A percentile compares a stretch with the other conserved stretches of the same genome.
Conservation (phyloP, 2,888 invertebrate genomes). For the Theretra japonica region DNA sequence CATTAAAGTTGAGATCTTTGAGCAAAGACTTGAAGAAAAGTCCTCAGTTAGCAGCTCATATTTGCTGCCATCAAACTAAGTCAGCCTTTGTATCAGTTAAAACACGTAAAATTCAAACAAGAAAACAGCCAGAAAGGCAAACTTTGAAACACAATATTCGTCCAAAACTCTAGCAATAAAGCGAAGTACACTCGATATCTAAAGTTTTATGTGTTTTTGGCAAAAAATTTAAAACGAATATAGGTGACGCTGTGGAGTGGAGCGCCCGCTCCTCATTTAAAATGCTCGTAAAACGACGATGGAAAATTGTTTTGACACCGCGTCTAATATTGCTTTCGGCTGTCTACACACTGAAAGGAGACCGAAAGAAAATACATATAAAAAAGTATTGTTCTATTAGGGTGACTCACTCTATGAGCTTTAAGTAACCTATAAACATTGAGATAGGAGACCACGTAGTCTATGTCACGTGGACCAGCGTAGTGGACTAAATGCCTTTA, state of each 20-base stretch:
- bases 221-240: constrained; percentile 35
- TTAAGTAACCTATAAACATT: too few relatives aligned
- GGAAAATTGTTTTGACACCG: constrained; percentile 69
- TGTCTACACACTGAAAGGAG: constrained; percentile 10
- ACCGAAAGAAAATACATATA: neutral
- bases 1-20: too few relatives aligned
- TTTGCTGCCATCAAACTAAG: too few relatives aligned
- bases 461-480: too few relatives aligned
- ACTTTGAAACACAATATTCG: neutral
- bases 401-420: too few relatives aligned
- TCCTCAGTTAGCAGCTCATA: too few relatives aligned
- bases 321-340: constrained; percentile 58
- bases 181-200: constrained; percentile 5
- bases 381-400: too few relatives aligned
- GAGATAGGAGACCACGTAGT: too few relatives aligned
- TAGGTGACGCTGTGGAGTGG: constrained; percentile 42
- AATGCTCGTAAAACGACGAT: constrained; percentile 64
- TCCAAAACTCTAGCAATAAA: constrained; percentile 21
- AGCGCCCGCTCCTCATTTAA: constrained; percentile 60
- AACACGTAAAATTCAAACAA: neutral
- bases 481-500: too few relatives aligned
- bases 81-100: neutral
- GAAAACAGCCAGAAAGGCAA: neutral
- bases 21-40: too few relatives aligned
- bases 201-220: constrained; percentile 23